These are phyloP conservation scores for Halcyon senegalensis DNA, from an alignment of 2,113 vertebrate species.

Conservation along the genomic window DNA sequence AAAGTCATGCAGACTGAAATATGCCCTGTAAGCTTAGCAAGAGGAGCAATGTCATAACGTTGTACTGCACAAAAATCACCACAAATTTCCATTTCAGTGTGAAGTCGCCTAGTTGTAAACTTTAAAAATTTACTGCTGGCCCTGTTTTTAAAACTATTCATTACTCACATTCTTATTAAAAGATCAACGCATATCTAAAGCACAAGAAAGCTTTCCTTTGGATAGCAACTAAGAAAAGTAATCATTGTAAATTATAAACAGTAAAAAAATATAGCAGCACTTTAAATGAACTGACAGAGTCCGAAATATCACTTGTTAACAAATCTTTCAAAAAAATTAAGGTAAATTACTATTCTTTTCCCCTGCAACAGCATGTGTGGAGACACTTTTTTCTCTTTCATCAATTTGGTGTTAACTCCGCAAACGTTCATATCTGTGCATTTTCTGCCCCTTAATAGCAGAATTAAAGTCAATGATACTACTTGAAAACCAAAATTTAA, in stretches of 20 bases:
- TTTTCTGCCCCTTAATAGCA: background rate
- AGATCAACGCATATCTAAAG: background rate
- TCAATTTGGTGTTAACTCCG: background rate
- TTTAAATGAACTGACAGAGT: background rate
- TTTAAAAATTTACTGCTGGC: background rate
- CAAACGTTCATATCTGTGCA: background rate
- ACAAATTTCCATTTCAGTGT: background rate
- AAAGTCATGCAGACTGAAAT: slow-evolving; percentile 75
- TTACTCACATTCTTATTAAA: background rate
- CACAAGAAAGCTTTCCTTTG: background rate
- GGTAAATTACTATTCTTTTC: background rate
- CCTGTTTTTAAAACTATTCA: background rate
- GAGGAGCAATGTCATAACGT: background rate
- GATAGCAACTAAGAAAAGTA: background rate
- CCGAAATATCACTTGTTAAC: background rate
- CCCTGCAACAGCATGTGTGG: background rate
- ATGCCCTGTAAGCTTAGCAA: slow-evolving; percentile 40
- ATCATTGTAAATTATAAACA: background rate
- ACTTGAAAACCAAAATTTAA: background rate
- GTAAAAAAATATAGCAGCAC: background rate
- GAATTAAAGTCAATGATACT: background rate
- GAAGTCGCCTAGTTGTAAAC: background rate
- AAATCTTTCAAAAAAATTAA: background rate
- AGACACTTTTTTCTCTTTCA: background rate
- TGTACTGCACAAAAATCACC: background rate